Evolutionary conservation across 2,888 invertebrate genomes (phyloP).

Genomic region (Coecobrya sp.): DNA sequence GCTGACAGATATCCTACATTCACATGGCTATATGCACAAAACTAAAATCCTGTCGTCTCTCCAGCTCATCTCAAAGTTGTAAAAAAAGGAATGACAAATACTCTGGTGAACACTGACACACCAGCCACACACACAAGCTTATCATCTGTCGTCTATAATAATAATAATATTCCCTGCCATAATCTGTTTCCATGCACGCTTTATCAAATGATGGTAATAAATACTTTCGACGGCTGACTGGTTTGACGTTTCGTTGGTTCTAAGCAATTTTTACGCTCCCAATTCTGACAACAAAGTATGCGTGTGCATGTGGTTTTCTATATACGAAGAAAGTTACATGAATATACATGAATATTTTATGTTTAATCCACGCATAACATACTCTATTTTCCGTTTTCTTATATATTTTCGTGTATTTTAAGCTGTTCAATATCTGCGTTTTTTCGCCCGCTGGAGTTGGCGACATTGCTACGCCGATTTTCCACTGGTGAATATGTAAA

Average conservation of each 20-base stretch:
- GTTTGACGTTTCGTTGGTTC: constrained; percentile 74
- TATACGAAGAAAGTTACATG: constrained; percentile 1
- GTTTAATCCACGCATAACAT: not conserved
- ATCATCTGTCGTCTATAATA: constrained; percentile 70
- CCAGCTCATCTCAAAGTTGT: not conserved
- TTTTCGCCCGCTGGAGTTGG: too few relatives aligned
- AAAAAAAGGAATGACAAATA: constrained; percentile 63
- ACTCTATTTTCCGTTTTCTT: not conserved
- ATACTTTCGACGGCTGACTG: constrained; percentile 74
- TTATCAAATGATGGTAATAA: constrained; percentile 78
- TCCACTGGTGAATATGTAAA: too few relatives aligned
- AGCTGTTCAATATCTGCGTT: too few relatives aligned
- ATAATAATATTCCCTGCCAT: constrained; percentile 60
- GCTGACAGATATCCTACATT: constrained; percentile 75
- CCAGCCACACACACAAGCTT: constrained; percentile 53
- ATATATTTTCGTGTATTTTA: too few relatives aligned
- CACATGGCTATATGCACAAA: constrained; percentile 47
- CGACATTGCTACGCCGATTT: too few relatives aligned
- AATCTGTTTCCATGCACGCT: constrained; percentile 72
- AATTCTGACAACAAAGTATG: constrained; percentile 60
- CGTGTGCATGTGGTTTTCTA: not conserved
- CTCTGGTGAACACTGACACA: constrained; percentile 47
- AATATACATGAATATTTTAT: constrained; percentile 30
- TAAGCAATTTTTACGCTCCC: constrained; percentile 70
- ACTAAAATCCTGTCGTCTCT: constrained; percentile 12